These are phyloP conservation scores for Oophaga sylvatica DNA, from an alignment of 2,797 vertebrate species.

Conservation along the genomic window DNA sequence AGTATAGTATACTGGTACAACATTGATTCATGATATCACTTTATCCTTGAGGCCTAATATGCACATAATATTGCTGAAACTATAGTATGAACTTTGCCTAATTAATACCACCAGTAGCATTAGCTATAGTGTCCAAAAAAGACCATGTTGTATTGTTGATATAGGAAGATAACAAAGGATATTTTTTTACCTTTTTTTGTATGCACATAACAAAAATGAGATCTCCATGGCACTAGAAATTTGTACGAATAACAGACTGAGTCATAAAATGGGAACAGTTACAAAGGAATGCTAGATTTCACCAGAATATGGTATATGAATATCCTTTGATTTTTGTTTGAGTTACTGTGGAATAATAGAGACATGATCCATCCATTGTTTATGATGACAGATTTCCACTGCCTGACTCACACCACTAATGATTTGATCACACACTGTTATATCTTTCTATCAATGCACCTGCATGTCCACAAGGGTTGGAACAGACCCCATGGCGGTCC, in stretches of 20 bases:
- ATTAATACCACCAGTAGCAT: no score
- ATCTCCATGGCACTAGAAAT: not conserved
- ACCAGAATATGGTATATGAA: not conserved
- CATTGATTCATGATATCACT: not conserved
- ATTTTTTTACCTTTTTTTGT: not conserved
- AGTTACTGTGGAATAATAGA: not conserved
- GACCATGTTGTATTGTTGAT: not conserved
- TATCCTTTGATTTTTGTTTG: not conserved
- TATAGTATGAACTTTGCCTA: no score
- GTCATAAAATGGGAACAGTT: slow-evolving; percentile 3
- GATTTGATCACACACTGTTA: not conserved
- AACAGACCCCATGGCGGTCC: slow-evolving; percentile 18
- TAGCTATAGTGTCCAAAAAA: not conserved
- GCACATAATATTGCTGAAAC: not conserved
- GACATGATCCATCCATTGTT: not conserved
- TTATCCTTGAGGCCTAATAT: not conserved
- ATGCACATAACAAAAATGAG: not conserved
- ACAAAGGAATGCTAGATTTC: not conserved
- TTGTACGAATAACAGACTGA: not conserved
- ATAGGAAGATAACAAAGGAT: not conserved
- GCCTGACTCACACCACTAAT: not conserved
- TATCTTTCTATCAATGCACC: not conserved
- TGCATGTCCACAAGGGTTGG: not conserved
- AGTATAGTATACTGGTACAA: not conserved
- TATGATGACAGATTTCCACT: slow-evolving; percentile 1